A percentile compares a stretch with the other conserved stretches of the same genome.
phyloP scores from a whole-genome alignment of 2,797 vertebrate genomes.

The Darevskia mixta region DNA sequence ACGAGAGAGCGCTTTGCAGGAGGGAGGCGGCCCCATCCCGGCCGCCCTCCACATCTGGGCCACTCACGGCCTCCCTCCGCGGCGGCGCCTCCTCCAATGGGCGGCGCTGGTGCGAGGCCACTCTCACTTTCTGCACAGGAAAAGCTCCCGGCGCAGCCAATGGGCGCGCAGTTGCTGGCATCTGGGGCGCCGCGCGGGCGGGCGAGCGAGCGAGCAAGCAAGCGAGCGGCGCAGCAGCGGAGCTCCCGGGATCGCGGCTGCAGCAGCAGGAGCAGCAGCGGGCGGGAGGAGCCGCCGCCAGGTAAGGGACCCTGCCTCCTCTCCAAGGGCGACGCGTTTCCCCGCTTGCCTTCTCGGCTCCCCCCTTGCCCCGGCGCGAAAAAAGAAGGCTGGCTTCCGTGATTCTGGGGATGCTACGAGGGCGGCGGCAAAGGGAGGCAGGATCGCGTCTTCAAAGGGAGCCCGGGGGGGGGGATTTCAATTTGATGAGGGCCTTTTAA shows the following conservation, averaged over 20 bases:
- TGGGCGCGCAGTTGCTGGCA: conserved; percentile 26
- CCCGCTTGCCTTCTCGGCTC: too few relatives aligned
- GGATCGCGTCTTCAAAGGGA: too few relatives aligned
- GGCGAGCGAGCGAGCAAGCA: not conserved
- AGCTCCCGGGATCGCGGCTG: not conserved
- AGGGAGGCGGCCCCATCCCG: too few relatives aligned
- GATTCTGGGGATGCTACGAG: too few relatives aligned
- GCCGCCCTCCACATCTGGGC: conserved; percentile 21
- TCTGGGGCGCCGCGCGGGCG: conserved; percentile 3
- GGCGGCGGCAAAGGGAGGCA: too few relatives aligned
- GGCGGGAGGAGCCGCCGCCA: not conserved
- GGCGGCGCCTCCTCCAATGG: conserved; percentile 45
- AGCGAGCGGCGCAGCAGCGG: not conserved
- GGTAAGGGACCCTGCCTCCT: not conserved
- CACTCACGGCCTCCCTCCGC: not conserved
- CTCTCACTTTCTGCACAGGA: conserved; percentile 1
- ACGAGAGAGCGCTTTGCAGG: too few relatives aligned
- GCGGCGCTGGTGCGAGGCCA: not conserved
- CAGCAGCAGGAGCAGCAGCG: not conserved
- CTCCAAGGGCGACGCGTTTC: too few relatives aligned
- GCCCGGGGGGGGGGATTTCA: too few relatives aligned
- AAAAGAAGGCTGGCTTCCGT: too few relatives aligned
- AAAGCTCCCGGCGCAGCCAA: conserved; percentile 18
- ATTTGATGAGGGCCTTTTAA: too few relatives aligned
- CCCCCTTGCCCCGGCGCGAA: too few relatives aligned